Conservation (phyloP, 1,140 invertebrate genomes). For the Drosophila sechellia region DNA sequence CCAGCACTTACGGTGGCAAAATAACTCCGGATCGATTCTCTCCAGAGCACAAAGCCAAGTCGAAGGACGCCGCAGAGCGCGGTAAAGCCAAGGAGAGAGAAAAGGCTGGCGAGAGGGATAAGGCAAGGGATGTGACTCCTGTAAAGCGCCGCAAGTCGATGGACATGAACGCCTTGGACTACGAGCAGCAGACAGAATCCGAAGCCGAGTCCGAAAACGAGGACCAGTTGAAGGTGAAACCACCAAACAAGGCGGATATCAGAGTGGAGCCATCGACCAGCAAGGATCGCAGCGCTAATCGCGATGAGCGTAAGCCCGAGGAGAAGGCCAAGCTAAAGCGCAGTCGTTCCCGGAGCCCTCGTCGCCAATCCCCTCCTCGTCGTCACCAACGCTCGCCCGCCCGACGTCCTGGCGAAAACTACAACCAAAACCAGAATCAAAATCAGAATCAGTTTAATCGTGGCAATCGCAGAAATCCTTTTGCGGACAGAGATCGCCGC, state of each 20-base stretch:
- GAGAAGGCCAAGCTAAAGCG: constrained; percentile 32
- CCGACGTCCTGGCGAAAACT: constrained; percentile 33
- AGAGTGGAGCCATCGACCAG: constrained; percentile 15
- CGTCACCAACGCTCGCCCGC: constrained; percentile 56
- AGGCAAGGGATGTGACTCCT: constrained; percentile 38
- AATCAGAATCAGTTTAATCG: constrained; percentile 51
- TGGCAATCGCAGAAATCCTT: constrained; percentile 65
- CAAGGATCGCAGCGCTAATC: constrained; percentile 24
- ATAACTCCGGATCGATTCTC: constrained; percentile 57
- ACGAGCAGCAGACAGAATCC: constrained; percentile 78
- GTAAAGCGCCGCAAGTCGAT: constrained; percentile 67
- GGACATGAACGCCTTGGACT: constrained; percentile 82
- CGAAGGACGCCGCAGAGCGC: constrained; percentile 42
- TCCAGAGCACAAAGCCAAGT: constrained; percentile 31
- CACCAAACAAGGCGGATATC: constrained; percentile 29
- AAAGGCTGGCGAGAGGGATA: constrained; percentile 53
- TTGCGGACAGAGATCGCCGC: constrained; percentile 69
- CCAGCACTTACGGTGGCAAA: constrained; percentile 74
- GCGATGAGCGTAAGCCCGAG: constrained; percentile 39
- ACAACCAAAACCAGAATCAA: constrained; percentile 15
- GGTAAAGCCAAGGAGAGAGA: constrained; percentile 34
- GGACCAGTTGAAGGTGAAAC: constrained; percentile 24
- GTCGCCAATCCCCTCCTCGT: constrained; percentile 60
- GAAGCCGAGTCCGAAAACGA: constrained; percentile 57
- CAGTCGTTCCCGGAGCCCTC: constrained; percentile 50